These are phyloP conservation scores for Eupithecia tripunctaria DNA, from an alignment of 2,888 invertebrate genomes.

Conservation along the genomic window DNA sequence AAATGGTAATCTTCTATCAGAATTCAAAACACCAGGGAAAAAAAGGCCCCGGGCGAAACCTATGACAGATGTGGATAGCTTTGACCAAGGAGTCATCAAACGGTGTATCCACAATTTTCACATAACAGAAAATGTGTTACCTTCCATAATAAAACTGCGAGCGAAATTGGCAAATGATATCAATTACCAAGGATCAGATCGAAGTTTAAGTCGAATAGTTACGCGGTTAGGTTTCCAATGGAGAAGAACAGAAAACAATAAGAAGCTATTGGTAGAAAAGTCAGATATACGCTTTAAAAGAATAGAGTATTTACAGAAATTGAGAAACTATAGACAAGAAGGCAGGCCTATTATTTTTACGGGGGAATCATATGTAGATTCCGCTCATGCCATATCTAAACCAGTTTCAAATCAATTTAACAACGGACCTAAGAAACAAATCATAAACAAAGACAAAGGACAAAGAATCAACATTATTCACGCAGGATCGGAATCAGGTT, in stretches of 20 bases:
- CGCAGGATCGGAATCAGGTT: conserved; percentile 41
- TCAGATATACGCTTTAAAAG: conserved; percentile 37
- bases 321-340: conserved; percentile 33
- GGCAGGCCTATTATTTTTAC: conserved; percentile 36
- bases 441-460: conserved; percentile 30
- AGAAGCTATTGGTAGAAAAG: conserved; percentile 42
- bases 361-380: conserved; percentile 33
- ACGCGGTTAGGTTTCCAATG: conserved; percentile 41
- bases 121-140: neutral
- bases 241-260: conserved; percentile 44
- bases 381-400: neutral
- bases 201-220: conserved; percentile 5
- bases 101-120: neutral
- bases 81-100: conserved; percentile 1
- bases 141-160: neutral
- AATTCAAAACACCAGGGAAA: neutral
- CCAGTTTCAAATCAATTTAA: neutral
- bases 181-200: conserved; percentile 7
- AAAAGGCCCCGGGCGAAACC: neutral
- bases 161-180: conserved; percentile 6
- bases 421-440: conserved; percentile 10
- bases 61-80: neutral
- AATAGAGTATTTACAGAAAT: conserved; percentile 38
- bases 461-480: conserved; percentile 38
- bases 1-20: neutral